phyloP scores from a whole-genome alignment of 2,797 vertebrate genomes.

The Adrianichthys oophorus region DNA sequence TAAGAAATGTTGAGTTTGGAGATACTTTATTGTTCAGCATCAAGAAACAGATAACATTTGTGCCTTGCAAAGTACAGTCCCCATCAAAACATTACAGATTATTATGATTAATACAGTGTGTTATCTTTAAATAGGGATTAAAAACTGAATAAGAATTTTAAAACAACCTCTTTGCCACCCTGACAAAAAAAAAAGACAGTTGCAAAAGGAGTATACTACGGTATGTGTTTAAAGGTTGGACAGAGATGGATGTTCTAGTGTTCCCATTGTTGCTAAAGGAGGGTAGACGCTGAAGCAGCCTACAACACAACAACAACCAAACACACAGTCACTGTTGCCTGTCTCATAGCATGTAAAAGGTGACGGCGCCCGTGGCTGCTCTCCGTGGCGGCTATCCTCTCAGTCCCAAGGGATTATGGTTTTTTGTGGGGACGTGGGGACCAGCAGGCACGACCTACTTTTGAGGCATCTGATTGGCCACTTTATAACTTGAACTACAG shows the following conservation, averaged over 20 bases:
- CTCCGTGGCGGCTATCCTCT: too few species aligned
- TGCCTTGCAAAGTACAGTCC: slow-evolving; percentile 5
- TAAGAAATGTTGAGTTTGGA: background rate
- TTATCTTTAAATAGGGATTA: slow-evolving; percentile 17
- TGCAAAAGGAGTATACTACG: slow-evolving; percentile 40
- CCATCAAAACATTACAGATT: slow-evolving; percentile 11
- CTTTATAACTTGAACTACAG: too few species aligned
- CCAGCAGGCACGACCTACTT: too few species aligned
- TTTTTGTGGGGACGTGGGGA: too few species aligned
- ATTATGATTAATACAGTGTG: background rate
- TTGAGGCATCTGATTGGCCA: too few species aligned
- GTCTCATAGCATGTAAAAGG: too few species aligned
- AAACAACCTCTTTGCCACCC: slow-evolving; percentile 12
- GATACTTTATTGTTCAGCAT: background rate
- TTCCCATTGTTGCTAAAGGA: slow-evolving; percentile 47
- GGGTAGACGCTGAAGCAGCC: slow-evolving; percentile 38
- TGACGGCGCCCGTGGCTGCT: too few species aligned
- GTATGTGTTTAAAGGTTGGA: slow-evolving; percentile 48
- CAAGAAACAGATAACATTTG: slow-evolving; percentile 8
- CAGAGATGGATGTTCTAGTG: slow-evolving; percentile 33
- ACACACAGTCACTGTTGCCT: slow-evolving; percentile 22
- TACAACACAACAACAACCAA: slow-evolving; percentile 28
- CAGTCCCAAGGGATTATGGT: too few species aligned
- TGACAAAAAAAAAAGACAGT: slow-evolving; percentile 26
- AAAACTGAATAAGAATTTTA: slow-evolving; percentile 16